Base-by-base conservation (phyloP, 35 echinoderm and acorn worm species). In the Hemicentrotus pulcherrimus region DNA sequence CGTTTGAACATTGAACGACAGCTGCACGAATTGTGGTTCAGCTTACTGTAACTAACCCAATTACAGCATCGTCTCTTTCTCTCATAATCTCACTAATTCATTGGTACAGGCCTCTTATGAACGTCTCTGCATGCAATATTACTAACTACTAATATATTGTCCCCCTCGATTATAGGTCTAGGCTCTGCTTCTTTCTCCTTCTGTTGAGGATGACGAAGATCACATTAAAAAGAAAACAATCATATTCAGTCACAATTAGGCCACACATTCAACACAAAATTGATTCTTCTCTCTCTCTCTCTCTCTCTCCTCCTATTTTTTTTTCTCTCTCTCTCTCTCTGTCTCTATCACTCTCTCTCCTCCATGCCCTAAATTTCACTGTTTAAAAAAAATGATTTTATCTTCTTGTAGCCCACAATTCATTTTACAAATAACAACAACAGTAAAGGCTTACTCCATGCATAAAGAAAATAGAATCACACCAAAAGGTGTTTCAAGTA, bases 11-110 rank as follows among this genome's bases (percentile, higher is more conserved):
- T 78, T 6, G 4, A 78, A n/a, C 65, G 65, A n/a, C 65, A 78
- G 65, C 65, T 78, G 65, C 65, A 78, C 65, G 28, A 78, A n/a
- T 78, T 78, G 22, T 78, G 65, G 24, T n/a, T 78, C 4, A 78
- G 65, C 65, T 78, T 4, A 28, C 22, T 28, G 65, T 78, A 78
- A 78, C 65, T 78, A 78, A 78, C 65, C 28, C 28, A n/a, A 78
- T 78, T 78, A 78, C 65, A n/a, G 65, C 65, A 78, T 78, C 65
- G 65, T 78, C 65, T 22, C 65, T 78, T 28, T 78, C 65, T 78
- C 19, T 78, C 19, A 78, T 78, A 78, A 78, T n/a, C 65, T n/a
- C 65, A 78, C 65, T 78, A 78, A 78, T 78, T 78, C 65, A 78
- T 55, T 55, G 11, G 50, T 55, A 55, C 65, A 22, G 28, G 65